Evolutionary conservation across 2,888 invertebrate species (phyloP), one percentile per base, ranked within the genome.

Genomic region (Fabriciana adippe): DNA sequence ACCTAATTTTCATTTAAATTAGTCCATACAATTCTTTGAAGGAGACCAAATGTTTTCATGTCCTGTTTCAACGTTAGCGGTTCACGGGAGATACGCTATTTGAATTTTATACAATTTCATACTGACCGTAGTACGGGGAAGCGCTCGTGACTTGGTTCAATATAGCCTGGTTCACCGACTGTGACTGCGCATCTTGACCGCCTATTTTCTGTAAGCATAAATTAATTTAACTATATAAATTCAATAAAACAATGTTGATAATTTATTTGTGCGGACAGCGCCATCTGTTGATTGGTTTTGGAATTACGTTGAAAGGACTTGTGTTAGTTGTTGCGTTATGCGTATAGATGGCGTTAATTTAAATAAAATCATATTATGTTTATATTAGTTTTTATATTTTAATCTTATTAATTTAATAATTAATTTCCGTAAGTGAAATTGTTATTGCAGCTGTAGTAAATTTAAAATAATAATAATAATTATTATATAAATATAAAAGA

Each of bases 101-200:
- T 77, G 72, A 75, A 76, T 76, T 73, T 75, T 73, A 73, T 73
- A 77, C 75, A 76, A 80, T 84, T 86, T 82, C 81, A 83, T 88
- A 90, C 92, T 91, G 83, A 92, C 92, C 91, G 84, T 81, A 84
- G 87, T 90, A 91, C 88, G 89, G 80, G 81, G 91, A 90, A 87
- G 83, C 83, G 80, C 70, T 81, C 85, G 88, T 89, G 89, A 89
- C 87, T 83, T 88, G 89, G 80, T 80, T 89, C 70, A 83, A 78
- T 80, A 85, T 81, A 72, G 76, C 73, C 74, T 82, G 81, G 74
- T 84, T 80, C 84, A 86, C 80, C 79, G 87, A 83, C 82, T 86
- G 88, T 79, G 87, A 83, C 82, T 86, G 88, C 71, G 80, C 82
- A 73, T 91, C 92, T 77, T 90, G 89, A 13, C 88, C 87, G 73